Evolutionary conservation across 2,888 invertebrate species (phyloP).

Genomic region (Cantharis lateralis): DNA sequence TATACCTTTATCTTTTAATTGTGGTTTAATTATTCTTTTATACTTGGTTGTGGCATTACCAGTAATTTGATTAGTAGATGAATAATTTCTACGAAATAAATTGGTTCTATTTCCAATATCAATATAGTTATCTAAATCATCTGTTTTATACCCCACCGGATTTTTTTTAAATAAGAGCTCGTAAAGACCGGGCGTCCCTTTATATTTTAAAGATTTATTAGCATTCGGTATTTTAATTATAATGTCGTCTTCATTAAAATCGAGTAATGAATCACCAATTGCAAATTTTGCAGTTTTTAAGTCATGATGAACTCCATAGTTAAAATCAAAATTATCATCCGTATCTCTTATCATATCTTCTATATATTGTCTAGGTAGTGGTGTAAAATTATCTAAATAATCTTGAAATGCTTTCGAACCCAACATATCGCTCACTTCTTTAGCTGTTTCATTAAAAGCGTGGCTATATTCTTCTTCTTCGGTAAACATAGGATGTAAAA

Average conservation of each 20-base stretch:
- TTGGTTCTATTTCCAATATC: too few species aligned
- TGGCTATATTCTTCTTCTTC: background rate
- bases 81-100: too few species aligned
- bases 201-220: background rate
- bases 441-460: background rate
- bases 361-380: background rate
- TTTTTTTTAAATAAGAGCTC: too few species aligned
- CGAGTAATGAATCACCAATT: too few species aligned
- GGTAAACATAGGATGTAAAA: too few species aligned
- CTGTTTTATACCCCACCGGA: too few species aligned
- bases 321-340: background rate
- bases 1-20: background rate
- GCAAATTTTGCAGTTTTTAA: background rate
- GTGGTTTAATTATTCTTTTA: background rate
- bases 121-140: too few species aligned
- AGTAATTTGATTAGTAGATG: background rate
- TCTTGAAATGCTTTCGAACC: background rate
- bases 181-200: background rate
- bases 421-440: background rate
- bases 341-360: background rate
- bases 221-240: background rate
- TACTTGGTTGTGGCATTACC: background rate
- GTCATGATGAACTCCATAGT: background rate
- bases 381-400: background rate
- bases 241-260: too few species aligned